A percentile compares a stretch with the other conserved stretches of the same genome.
phyloP scores from a whole-genome alignment of 2,888 invertebrate genomes.

The Laspeyria flexula region DNA sequence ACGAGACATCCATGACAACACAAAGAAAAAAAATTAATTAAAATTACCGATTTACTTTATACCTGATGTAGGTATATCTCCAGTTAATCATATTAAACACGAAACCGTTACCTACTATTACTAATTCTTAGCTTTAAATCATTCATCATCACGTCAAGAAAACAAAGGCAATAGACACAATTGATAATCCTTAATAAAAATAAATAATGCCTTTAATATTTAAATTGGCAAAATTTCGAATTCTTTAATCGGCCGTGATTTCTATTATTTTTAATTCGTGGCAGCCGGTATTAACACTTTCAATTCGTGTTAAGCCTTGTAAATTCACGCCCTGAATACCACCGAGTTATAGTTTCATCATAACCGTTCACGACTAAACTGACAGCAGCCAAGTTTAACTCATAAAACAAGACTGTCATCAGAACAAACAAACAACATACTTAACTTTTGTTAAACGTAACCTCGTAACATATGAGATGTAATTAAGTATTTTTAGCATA shows the following conservation, averaged over 20 bases:
- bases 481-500: slow-evolving; percentile 4
- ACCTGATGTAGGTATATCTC: too few species aligned
- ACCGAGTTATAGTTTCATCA: slow-evolving; percentile 53
- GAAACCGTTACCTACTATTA: too few species aligned
- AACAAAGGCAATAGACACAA: too few species aligned
- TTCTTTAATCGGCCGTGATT: not conserved
- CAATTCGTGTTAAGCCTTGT: slow-evolving; percentile 63
- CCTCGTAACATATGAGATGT: slow-evolving; percentile 4
- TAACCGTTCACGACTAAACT: slow-evolving; percentile 32
- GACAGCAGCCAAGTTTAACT: slow-evolving; percentile 9
- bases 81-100: too few species aligned
- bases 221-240: too few species aligned
- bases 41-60: too few species aligned
- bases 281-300: slow-evolving; percentile 46
- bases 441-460: slow-evolving; percentile 5
- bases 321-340: slow-evolving; percentile 72
- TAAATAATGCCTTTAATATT: too few species aligned
- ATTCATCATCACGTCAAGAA: too few species aligned
- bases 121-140: too few species aligned
- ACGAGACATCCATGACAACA: too few species aligned
- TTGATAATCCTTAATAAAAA: too few species aligned
- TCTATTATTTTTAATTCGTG: slow-evolving; percentile 28
- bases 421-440: slow-evolving; percentile 1
- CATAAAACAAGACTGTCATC: slow-evolving; percentile 13
- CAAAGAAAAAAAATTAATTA: too few species aligned